These are phyloP conservation scores for Plectropomus leopardus DNA, from an alignment of 2,113 vertebrate species.

Conservation along the genomic window DNA sequence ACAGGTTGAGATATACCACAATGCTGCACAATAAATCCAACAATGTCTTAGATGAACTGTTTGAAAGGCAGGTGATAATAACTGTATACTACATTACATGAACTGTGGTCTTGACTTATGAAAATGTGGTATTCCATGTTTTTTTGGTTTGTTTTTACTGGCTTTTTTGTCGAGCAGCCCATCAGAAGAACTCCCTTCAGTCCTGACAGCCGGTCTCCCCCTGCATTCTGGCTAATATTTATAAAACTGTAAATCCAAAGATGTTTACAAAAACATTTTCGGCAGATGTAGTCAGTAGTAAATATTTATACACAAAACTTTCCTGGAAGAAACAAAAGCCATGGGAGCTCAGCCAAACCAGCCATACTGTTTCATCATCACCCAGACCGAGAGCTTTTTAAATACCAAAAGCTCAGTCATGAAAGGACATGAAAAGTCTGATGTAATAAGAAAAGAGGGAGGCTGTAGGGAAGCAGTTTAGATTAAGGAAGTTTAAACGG, in stretches of 20 bases:
- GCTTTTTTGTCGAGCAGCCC: background rate
- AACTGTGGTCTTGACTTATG: background rate
- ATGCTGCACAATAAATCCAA: too few species aligned
- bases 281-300: background rate
- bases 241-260: background rate
- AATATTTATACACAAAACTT: constrained; percentile 4
- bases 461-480: background rate
- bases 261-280: background rate
- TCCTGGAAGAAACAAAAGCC: background rate
- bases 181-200: background rate
- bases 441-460: background rate
- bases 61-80: background rate
- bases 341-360: background rate
- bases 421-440: background rate
- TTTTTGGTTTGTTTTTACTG: background rate
- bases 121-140: background rate
- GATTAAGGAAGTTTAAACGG: constrained; percentile 11
- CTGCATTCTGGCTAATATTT: background rate
- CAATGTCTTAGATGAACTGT: background rate
- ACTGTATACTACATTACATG: background rate
- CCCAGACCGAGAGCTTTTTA: background rate
- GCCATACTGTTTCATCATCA: background rate
- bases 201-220: background rate
- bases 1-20: too few species aligned
- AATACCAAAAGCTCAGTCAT: background rate